Base-by-base conservation (phyloP, 2,888 invertebrate genomes). In the Bembecia ichneumoniformis region DNA sequence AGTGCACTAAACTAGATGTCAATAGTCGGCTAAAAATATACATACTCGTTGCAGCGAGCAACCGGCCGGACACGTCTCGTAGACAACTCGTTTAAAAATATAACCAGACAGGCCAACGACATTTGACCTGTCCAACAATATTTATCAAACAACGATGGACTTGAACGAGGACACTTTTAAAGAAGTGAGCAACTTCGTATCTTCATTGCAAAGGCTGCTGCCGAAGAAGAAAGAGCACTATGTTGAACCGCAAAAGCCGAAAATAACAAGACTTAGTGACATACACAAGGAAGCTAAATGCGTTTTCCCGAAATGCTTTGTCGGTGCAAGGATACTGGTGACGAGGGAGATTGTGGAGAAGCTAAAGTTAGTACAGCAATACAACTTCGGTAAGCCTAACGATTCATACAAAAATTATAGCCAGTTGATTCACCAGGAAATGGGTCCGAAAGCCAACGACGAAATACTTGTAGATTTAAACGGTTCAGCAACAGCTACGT, bases 221-320 rank as follows among this genome's bases (percentile, higher is more conserved):
- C 84, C 87, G 0, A 83, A 69, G 64, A 84, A 78, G 55, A 84
- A 82, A 51, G 77, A 82, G 1, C 64, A 77, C 10, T 54, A 75
- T 40, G 49, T 80, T 16, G 68, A 69, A 51, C 70, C 74, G 36
- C 62, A 63, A 36, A 72, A 66, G 53, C 51, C 57, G 1, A 72
- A 63, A 56, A 55, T 76, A 58, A 71, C 68, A 50, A 69, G 72
- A 47, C 69, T 87, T 15, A 67, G 71, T 59, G 78, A 82, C 60
- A 62, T 87, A 17, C 87, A 87, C 54, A 57, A 68, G 15, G 86
- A 86, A 55, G 79, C 87, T 1, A 87, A 87, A 53, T 74, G 58
- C 53, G 80, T 83, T 7, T 87, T 87, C 51, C 87, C 87, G 9
- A 68, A 68, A 58, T 87, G 86, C 56, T 87, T 87, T 55, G 68